These are phyloP conservation scores for Triops cancriformis DNA, from an alignment of 1,140 invertebrate species.

Conservation along the genomic window DNA sequence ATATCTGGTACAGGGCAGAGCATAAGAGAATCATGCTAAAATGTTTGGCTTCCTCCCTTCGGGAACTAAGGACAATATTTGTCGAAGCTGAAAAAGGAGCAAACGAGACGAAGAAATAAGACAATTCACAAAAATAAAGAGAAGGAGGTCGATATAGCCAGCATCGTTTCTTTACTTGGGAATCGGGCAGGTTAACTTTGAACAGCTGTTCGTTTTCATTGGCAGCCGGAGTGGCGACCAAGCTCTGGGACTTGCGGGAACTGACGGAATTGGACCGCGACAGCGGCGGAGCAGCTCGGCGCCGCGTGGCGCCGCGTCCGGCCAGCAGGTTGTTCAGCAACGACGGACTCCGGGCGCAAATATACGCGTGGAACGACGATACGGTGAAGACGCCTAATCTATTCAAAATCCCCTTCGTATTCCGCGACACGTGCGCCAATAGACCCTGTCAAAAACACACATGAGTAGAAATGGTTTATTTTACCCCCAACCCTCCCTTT, in stretches of 20 bases:
- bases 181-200: slow-evolving; percentile 81
- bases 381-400: slow-evolving; percentile 94
- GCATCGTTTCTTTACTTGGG: slow-evolving; percentile 49
- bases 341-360: slow-evolving; percentile 86
- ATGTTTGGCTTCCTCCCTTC: too few relatives aligned
- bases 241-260: slow-evolving; percentile 37
- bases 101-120: slow-evolving; percentile 26
- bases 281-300: slow-evolving; percentile 49
- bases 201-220: slow-evolving; percentile 76
- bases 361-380: slow-evolving; percentile 94
- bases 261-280: slow-evolving; percentile 75
- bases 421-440: slow-evolving; percentile 86
- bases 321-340: slow-evolving; percentile 84
- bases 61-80: too few relatives aligned
- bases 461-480: slow-evolving; percentile 26
- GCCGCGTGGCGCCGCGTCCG: slow-evolving; percentile 77
- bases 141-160: neutral
- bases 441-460: slow-evolving; percentile 62
- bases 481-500: neutral
- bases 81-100: neutral
- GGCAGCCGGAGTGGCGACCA: slow-evolving; percentile 71
- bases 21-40: too few relatives aligned
- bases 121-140: slow-evolving; percentile 18
- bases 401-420: slow-evolving; percentile 88
- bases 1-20: too few relatives aligned